phyloP scores from a whole-genome alignment of 2,888 invertebrate genomes.

The Drepanosiphum platanoidis region DNA sequence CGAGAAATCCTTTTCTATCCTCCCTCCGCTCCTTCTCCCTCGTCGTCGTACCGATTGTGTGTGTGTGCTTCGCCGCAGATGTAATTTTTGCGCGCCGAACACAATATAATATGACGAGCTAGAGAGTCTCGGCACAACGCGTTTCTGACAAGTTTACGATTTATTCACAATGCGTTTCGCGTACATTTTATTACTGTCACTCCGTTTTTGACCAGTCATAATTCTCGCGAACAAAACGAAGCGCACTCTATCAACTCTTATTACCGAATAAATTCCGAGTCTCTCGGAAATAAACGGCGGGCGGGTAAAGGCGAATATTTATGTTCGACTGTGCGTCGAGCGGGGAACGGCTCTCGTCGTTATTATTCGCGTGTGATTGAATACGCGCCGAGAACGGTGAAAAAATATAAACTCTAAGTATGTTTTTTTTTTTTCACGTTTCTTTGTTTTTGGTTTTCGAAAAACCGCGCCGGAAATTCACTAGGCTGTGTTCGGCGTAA shows the following conservation, averaged over 20 bases:
- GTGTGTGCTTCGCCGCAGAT: not conserved
- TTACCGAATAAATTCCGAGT: not conserved
- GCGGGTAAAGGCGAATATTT: not conserved
- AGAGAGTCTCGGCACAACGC: slow-evolving; percentile 21
- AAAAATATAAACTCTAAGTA: no score
- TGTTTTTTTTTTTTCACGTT: slow-evolving; percentile 8
- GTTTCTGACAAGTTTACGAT: slow-evolving; percentile 30
- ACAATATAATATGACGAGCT: no score
- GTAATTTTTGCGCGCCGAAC: not conserved
- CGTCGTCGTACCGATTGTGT: not conserved
- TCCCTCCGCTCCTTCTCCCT: slow-evolving; percentile 7
- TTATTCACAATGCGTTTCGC: not conserved
- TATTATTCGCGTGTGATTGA: not conserved
- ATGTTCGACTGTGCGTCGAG: not conserved
- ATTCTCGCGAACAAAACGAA: slow-evolving; percentile 3
- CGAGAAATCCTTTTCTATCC: slow-evolving; percentile 14
- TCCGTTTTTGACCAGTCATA: slow-evolving; percentile 18
- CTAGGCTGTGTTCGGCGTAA: no score
- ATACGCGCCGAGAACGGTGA: not conserved
- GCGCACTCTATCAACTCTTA: not conserved
- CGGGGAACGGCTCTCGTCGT: not conserved
- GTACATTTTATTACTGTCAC: slow-evolving; percentile 17
- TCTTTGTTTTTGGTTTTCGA: no score
- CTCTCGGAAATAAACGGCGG: not conserved
- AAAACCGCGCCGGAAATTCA: no score